Base-by-base conservation (phyloP, 2,797 vertebrate species). In the Salmo trutta region DNA sequence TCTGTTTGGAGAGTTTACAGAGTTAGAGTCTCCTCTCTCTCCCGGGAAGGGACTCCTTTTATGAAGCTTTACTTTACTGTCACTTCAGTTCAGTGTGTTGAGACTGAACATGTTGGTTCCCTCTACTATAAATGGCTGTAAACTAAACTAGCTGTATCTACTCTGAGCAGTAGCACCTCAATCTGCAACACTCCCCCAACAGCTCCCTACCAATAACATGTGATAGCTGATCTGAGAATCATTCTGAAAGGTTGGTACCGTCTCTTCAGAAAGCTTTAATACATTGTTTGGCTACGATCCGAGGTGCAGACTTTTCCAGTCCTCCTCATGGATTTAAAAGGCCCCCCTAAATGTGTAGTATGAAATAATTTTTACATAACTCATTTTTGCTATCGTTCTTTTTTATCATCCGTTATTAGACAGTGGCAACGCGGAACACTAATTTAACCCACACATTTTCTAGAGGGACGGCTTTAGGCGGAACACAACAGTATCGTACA, bases 61-160 rank as follows among this genome's bases (percentile, higher is more conserved):
- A 72, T 74, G 31, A 82, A 75, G 68, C 66, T 21, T 31, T 68
- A 54, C 68, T 76, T 78, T 31, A 76, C 64, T 62, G 51, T 74
- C 68, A 68, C 33, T 76, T 65, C 21, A 24, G 10, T 24, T 74
- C 29, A 72, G 1, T 17, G 31, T 27, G 41, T 24, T 76, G 62
- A 75, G 74, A 76, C 27, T 33, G 15, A 70, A 33, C 54, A 27
- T 24, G 21, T 33, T 62, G 24, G 71, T 71, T 70, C 53, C 16
- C 71, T 72, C 71, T 70, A 33, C 54, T 10, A 24, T 16, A 73
- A 68, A 80, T 19, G 52, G 16, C 27, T 73, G 53, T 8, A 3
- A 21, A 56, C 27, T 5, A 1, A 29, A 14, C 2, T 7, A 41
- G 36, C 19, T 31, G 41, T 0, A 64, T 21, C 47, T 3, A 21